Evolutionary conservation across 2,113 vertebrate genomes (phyloP).

Genomic region (Chionodraco myersi): DNA sequence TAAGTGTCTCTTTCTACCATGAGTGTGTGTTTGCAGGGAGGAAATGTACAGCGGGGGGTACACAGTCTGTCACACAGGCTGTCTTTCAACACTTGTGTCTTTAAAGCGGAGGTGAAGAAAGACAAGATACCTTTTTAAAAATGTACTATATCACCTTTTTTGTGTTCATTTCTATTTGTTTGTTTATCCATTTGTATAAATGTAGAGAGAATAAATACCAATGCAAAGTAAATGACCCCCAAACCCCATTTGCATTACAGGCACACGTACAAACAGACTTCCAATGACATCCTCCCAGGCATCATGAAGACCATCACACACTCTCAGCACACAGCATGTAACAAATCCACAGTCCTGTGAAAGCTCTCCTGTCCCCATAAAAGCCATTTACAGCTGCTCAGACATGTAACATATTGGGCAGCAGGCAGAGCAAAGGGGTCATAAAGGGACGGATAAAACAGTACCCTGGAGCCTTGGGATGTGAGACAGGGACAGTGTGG

Average conservation of each 20-base stretch:
- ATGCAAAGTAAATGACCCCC: neutral
- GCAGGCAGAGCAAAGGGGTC: conserved; percentile 21
- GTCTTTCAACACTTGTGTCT: neutral
- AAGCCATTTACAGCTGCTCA: conserved; percentile 53
- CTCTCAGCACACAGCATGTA: neutral
- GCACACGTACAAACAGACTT: neutral
- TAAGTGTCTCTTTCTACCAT: conserved; percentile 17
- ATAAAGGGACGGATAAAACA: conserved; percentile 51
- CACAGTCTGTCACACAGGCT: neutral
- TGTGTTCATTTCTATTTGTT: too few species aligned
- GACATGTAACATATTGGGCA: conserved; percentile 29
- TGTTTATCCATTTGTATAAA: too few species aligned
- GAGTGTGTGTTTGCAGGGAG: conserved; percentile 8
- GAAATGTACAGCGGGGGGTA: neutral
- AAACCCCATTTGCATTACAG: neutral
- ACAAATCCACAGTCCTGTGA: conserved; percentile 16
- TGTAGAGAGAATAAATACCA: too few species aligned
- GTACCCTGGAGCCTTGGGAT: conserved; percentile 15
- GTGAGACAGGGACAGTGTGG: neutral
- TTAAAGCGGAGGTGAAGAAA: too few species aligned
- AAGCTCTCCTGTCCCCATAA: conserved; percentile 43
- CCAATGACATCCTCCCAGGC: neutral
- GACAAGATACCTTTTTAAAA: too few species aligned
- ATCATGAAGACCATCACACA: neutral
- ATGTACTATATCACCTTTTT: too few species aligned